phyloP scores from a whole-genome alignment of 1,140 invertebrate genomes.

The Diorhabda carinulata region DNA sequence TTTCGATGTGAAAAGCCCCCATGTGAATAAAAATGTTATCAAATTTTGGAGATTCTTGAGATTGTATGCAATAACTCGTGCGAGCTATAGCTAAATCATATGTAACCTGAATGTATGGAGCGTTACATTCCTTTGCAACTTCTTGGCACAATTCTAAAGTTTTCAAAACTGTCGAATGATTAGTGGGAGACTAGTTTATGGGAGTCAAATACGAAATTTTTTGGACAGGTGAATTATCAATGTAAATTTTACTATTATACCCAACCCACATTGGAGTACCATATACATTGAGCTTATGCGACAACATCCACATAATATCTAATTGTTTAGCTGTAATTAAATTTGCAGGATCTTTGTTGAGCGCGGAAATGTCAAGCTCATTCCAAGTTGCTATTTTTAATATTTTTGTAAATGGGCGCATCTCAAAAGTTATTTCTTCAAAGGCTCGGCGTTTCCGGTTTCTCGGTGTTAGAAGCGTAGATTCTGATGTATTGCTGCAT shows the following conservation, averaged over 20 bases:
- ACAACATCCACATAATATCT: not conserved
- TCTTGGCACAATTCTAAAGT: slow-evolving; percentile 24
- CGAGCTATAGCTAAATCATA: slow-evolving; percentile 30
- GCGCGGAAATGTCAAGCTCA: slow-evolving; percentile 16
- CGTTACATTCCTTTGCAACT: slow-evolving; percentile 21
- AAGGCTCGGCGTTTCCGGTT: slow-evolving; percentile 11
- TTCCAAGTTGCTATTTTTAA: slow-evolving; percentile 23
- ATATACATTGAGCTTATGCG: not conserved
- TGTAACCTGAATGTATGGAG: slow-evolving; percentile 33
- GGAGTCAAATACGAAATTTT: slow-evolving; percentile 27
- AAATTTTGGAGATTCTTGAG: slow-evolving; percentile 33
- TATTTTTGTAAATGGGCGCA: slow-evolving; percentile 20
- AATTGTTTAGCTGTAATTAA: slow-evolving; percentile 19
- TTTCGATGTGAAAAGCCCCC: slow-evolving; percentile 44
- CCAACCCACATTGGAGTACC: slow-evolving; percentile 41
- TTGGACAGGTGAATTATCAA: slow-evolving; percentile 13
- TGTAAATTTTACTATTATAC: slow-evolving; percentile 24
- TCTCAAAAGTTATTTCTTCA: slow-evolving; percentile 18
- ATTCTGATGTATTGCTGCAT: too few relatives aligned
- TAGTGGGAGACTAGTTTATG: slow-evolving; percentile 26
- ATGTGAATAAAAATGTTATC: slow-evolving; percentile 46
- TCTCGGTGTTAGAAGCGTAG: slow-evolving; percentile 9
- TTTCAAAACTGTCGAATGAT: slow-evolving; percentile 20
- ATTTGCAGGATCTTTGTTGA: slow-evolving; percentile 26
- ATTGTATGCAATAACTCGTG: slow-evolving; percentile 42